Evolutionary conservation across 2,888 invertebrate genomes (phyloP).

Genomic region (Torymus tubicola): DNA sequence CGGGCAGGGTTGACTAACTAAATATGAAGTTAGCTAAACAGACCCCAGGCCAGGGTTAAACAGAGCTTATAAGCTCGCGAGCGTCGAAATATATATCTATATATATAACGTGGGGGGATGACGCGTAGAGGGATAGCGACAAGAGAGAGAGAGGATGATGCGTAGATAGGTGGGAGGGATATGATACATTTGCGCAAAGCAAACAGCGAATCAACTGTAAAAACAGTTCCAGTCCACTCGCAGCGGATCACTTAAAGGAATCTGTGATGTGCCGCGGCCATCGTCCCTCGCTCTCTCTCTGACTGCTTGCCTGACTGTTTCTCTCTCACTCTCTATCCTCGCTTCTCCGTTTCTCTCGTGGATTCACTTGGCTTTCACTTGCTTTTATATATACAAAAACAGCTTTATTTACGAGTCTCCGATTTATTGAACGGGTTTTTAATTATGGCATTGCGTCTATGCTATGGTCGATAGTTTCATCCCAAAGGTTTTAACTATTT

Average conservation of each 20-base stretch:
- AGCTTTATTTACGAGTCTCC: too few species aligned
- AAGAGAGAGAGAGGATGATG: slow-evolving; percentile 35
- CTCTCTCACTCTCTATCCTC: not conserved
- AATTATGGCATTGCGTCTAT: too few species aligned
- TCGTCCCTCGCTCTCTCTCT: not conserved
- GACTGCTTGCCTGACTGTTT: slow-evolving; percentile 47
- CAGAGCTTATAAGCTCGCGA: slow-evolving; percentile 66
- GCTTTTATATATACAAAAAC: not conserved
- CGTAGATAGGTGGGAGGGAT: slow-evolving; percentile 9
- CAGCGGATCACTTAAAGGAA: slow-evolving; percentile 70
- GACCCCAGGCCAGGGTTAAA: slow-evolving; percentile 74
- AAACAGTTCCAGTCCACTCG: slow-evolving; percentile 68
- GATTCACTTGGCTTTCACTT: not conserved
- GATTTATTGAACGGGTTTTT: too few species aligned
- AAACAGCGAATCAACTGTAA: slow-evolving; percentile 73
- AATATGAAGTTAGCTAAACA: slow-evolving; percentile 74
- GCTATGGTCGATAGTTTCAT: too few species aligned
- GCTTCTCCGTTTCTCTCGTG: not conserved
- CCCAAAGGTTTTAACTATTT: too few species aligned
- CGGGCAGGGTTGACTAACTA: slow-evolving; percentile 75
- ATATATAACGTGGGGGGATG: slow-evolving; percentile 13
- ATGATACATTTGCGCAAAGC: slow-evolving; percentile 64
- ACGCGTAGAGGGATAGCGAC: not conserved
- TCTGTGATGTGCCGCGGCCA: slow-evolving; percentile 58
- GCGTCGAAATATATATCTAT: slow-evolving; percentile 40